A percentile compares a stretch with the other conserved stretches of the same genome.
These are phyloP conservation scores for Cyclina sinensis DNA, from an alignment of 1,140 invertebrate genomes.

Conservation along the genomic window DNA sequence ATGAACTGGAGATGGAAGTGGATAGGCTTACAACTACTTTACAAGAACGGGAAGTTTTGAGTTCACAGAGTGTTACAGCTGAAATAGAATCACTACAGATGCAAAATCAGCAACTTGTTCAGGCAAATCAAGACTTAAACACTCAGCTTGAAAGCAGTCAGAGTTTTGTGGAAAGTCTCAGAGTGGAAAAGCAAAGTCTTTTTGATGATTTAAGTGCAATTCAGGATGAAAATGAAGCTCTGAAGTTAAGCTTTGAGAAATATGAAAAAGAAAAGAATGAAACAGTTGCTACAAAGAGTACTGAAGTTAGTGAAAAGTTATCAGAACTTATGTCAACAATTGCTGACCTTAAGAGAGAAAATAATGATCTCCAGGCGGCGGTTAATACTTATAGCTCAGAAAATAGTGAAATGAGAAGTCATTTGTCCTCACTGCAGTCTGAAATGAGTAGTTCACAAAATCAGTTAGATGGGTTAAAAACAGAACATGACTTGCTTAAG, in stretches of 20 bases:
- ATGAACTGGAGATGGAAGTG: neutral
- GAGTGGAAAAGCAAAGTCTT: conserved; percentile 50
- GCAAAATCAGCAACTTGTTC: neutral
- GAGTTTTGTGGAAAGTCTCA: conserved; percentile 30
- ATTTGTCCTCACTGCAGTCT: neutral
- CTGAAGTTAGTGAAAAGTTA: conserved; percentile 1
- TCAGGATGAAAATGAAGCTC: conserved; percentile 61
- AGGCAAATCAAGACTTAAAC: conserved; percentile 22
- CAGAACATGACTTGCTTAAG: conserved; percentile 19
- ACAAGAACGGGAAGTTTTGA: neutral
- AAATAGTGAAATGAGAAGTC: conserved; percentile 9
- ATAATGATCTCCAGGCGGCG: neutral
- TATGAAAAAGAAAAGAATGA: conserved; percentile 37
- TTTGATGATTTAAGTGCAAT: conserved; percentile 51
- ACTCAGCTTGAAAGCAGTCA: conserved; percentile 37
- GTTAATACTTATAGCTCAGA: neutral
- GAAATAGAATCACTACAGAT: conserved; percentile 1
- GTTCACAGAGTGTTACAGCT: neutral
- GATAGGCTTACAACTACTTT: neutral
- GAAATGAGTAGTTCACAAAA: neutral
- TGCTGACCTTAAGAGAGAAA: neutral
- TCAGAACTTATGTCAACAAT: neutral
- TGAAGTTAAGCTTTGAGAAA: conserved; percentile 46
- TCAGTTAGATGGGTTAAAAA: neutral
- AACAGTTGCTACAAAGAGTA: neutral